Base-by-base conservation (phyloP, 2,113 vertebrate genomes). In the Numenius arquata region DNA sequence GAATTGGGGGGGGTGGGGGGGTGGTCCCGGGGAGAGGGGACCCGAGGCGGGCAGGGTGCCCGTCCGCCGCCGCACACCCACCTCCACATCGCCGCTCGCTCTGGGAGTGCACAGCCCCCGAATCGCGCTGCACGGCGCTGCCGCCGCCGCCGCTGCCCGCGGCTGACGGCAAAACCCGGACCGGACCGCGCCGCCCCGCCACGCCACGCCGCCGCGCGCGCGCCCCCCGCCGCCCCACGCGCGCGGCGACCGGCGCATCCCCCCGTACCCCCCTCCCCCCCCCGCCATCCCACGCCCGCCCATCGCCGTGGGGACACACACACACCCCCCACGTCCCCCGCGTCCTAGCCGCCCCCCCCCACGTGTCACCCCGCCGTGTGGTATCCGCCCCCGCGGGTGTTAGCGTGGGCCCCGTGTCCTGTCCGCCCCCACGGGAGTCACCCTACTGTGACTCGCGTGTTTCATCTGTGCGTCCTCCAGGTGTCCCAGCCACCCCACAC, bases 1-100 rank as follows among this genome's bases (percentile, higher is more conserved):
- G 71, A 21, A 9, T 11, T 23, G 48, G 22, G 22, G 48, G 21
- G 21, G 48, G 48, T n/a, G 22, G 21, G 22, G 48, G 48, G 22
- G 10, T 15, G 43, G 48, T 50, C 48, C 48, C 22, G 48, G 21
- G 58, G 38, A 26, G 66, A 48, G 48, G 71, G 43, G n/a, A 47
- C 32, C 85, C 86, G 86, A 41, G 92, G 15, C n/a, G 59, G 45
- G 78, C 78, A 22, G 52, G 74, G 74, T 66, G 74, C 52, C 85
- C 88, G 59, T 77, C 86, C 95, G 58, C 93, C 94, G 98, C 98
- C 89, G 97, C 98, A 95, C 98, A 98, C 98, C 98, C 98, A 98
- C 99, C 98, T 99, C 99, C 99, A 98, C 99, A 98, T 98, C 99
- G 98, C 98, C 98, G 98, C 98, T 98, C 95, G 98, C 98, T 95